Percentiles rank a stretch among this genome's conserved stretches.
Conservation (phyloP, 2,797 vertebrate genomes). For the Spinibarbus caldwelli region DNA sequence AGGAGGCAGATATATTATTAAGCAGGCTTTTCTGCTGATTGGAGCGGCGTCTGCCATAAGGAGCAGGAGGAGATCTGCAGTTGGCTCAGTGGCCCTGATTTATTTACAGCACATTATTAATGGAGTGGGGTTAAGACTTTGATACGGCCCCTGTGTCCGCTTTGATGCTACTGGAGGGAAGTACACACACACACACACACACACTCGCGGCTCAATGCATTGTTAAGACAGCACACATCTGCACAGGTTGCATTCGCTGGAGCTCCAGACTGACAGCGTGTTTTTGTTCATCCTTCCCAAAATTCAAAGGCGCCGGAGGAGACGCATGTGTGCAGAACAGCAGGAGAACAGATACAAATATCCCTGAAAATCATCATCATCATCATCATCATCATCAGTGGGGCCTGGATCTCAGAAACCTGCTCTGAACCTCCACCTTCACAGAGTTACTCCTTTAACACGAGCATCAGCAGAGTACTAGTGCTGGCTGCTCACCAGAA, state of each 20-base stretch:
- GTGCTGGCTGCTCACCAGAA: background rate
- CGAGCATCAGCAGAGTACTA: accelerated
- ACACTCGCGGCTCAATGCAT: slow-evolving; percentile 12
- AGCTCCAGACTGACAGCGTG: slow-evolving; percentile 22
- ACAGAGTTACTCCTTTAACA: background rate
- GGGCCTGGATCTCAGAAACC: background rate
- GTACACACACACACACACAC: background rate
- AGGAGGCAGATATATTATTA: slow-evolving; percentile 72
- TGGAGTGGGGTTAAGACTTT: slow-evolving; percentile 79
- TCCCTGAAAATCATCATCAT: background rate
- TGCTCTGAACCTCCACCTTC: background rate
- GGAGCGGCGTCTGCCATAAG: slow-evolving; percentile 57
- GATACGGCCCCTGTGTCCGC: slow-evolving; percentile 72
- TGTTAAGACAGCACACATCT: slow-evolving; percentile 44
- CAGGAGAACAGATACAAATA: slow-evolving; percentile 7
- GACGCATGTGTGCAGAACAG: background rate
- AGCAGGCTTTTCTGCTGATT: slow-evolving; percentile 66
- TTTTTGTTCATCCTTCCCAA: slow-evolving; percentile 32
- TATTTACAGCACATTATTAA: slow-evolving; percentile 81
- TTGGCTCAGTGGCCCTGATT: slow-evolving; percentile 72
- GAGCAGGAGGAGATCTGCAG: slow-evolving; percentile 66
- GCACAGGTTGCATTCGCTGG: slow-evolving; percentile 29
- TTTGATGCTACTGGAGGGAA: slow-evolving; percentile 68
- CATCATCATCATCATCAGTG: background rate
- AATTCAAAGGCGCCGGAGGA: slow-evolving; percentile 20